Conservation (phyloP, 2,113 vertebrate genomes). For the Oncorhynchus gorbuscha region DNA sequence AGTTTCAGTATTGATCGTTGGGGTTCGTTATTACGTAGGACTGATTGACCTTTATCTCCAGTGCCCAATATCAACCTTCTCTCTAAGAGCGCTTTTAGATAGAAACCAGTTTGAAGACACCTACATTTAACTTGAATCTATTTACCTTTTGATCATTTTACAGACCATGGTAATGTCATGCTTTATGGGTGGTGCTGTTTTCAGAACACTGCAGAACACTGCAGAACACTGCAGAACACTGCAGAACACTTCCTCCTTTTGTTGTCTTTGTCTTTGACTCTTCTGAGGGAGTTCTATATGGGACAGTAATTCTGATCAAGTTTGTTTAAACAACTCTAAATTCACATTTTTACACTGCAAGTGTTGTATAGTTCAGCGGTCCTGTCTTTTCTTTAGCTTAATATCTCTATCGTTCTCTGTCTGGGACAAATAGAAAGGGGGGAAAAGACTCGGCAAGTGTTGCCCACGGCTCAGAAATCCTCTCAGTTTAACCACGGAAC, state of each 20-base stretch:
- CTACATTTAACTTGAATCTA: neutral
- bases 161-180: neutral
- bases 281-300: neutral
- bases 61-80: conserved; percentile 37
- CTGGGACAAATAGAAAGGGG: conserved; percentile 34
- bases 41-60: conserved; percentile 40
- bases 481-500: conserved; percentile 52
- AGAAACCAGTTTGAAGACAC: neutral
- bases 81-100: neutral
- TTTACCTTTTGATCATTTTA: neutral
- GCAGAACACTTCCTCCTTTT: neutral
- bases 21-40: conserved; percentile 40
- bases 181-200: neutral
- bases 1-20: conserved; percentile 77
- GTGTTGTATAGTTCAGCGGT: neutral
- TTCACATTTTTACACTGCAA: neutral
- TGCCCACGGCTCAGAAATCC: conserved; percentile 52
- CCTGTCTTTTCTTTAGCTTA: neutral
- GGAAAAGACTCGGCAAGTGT: conserved; percentile 42
- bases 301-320: neutral
- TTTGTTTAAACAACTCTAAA: neutral
- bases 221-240: no score
- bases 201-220: neutral
- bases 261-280: neutral
- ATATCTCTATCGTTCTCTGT: conserved; percentile 34